phyloP scores from a whole-genome alignment of 2,113 vertebrate genomes.

The Oncorhynchus mykiss region DNA sequence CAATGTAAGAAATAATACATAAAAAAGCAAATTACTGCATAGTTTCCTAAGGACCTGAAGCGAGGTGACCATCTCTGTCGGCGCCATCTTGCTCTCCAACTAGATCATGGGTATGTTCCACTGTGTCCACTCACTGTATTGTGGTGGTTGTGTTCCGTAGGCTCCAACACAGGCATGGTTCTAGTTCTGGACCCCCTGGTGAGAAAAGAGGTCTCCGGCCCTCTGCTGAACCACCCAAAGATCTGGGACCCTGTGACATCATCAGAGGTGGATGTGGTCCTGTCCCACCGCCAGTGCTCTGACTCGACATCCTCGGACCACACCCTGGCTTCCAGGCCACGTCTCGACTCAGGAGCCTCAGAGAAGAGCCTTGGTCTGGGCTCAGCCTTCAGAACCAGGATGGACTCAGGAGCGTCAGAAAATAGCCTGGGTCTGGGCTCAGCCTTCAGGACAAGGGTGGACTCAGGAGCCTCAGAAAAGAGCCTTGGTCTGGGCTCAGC shows the following conservation, averaged over 20 bases:
- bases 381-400: conserved; percentile 38
- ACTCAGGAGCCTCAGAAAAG: conserved; percentile 56
- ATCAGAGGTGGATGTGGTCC: conserved; percentile 54
- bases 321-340: conserved; percentile 46
- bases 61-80: too few species aligned
- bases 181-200: conserved; percentile 73
- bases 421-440: conserved; percentile 37
- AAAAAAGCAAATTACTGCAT: too few species aligned
- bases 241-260: conserved; percentile 49
- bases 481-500: conserved; percentile 39
- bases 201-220: conserved; percentile 61
- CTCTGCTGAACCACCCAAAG: conserved; percentile 54
- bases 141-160: conserved; percentile 48
- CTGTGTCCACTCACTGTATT: not conserved
- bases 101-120: not conserved
- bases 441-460: conserved; percentile 43
- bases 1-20: too few species aligned
- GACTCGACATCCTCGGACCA: conserved; percentile 61
- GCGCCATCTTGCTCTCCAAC: too few species aligned
- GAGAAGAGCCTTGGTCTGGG: conserved; percentile 47
- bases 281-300: conserved; percentile 57
- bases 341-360: conserved; percentile 54
- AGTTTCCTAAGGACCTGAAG: too few species aligned
- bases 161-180: conserved; percentile 65
- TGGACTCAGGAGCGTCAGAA: conserved; percentile 60